Percentiles rank a stretch among this genome's conserved stretches.
These are phyloP conservation scores for Apomyelois bistriatella DNA, from an alignment of 2,888 invertebrate genomes.

Conservation along the genomic window DNA sequence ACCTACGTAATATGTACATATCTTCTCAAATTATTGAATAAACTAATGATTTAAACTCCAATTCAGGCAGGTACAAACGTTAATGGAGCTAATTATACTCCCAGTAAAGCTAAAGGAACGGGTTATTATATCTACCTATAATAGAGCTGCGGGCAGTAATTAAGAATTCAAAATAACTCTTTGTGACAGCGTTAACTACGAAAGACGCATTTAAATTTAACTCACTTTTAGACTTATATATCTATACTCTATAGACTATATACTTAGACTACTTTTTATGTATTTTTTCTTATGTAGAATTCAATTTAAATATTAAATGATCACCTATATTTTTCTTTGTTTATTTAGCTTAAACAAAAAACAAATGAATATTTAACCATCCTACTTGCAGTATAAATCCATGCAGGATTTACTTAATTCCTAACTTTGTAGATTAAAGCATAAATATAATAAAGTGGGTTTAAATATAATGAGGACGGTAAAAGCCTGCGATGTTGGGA, in stretches of 20 bases:
- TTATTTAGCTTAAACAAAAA: too few species aligned
- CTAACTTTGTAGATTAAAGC: conserved; percentile 2
- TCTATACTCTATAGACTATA: conserved; percentile 15
- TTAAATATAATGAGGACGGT: conserved; percentile 3
- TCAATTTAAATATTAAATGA: too few species aligned
- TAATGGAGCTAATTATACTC: conserved; percentile 40
- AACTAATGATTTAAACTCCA: neutral
- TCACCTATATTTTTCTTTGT: too few species aligned
- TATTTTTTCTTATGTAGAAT: too few species aligned
- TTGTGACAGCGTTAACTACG: conserved; percentile 58
- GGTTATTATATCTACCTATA: conserved; percentile 21
- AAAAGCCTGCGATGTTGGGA: conserved; percentile 4
- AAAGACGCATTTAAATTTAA: conserved; percentile 49
- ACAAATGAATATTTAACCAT: too few species aligned
- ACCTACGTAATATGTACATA: neutral
- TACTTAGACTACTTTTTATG: neutral
- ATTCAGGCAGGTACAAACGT: conserved; percentile 21
- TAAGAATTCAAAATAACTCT: conserved; percentile 68
- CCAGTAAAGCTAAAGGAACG: conserved; percentile 11
- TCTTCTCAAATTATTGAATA: neutral
- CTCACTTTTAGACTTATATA: conserved; percentile 24
- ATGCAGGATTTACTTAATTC: conserved; percentile 1
- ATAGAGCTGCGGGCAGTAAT: conserved; percentile 62
- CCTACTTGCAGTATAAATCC: neutral
- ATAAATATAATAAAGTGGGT: conserved; percentile 1